phyloP scores from a whole-genome alignment of 2,888 invertebrate species.

The Abscondita cerata region DNA sequence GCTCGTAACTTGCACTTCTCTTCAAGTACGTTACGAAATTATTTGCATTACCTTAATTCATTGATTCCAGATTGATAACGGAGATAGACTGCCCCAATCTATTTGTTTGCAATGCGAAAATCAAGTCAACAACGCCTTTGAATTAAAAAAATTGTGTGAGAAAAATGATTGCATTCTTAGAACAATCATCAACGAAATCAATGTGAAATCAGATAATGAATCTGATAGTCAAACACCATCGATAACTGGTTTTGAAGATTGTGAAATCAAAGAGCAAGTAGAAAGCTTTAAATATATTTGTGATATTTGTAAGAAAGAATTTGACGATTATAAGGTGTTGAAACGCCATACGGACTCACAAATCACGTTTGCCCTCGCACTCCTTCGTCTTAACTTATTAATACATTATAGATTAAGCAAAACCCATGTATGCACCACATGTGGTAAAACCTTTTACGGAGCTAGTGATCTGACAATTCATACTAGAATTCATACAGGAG shows the following conservation, averaged over 20 bases:
- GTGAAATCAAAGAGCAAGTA: not conserved
- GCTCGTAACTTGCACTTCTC: conserved; percentile 28
- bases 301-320: conserved; percentile 42
- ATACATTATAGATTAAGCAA: conserved; percentile 34
- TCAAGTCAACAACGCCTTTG: conserved; percentile 39
- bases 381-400: not conserved
- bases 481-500: conserved; percentile 48
- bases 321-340: conserved; percentile 37
- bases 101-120: conserved; percentile 46
- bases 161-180: conserved; percentile 38
- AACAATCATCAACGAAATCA: not conserved
- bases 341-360: conserved; percentile 45
- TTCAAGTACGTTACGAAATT: conserved; percentile 34
- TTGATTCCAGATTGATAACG: conserved; percentile 44
- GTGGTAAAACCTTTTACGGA: conserved; percentile 48
- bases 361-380: conserved; percentile 37
- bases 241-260: too few species aligned
- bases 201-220: not conserved
- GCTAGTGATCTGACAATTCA: conserved; percentile 47
- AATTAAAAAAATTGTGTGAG: conserved; percentile 47
- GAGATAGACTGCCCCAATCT: conserved; percentile 47
- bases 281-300: conserved; percentile 37
- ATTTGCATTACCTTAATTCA: not conserved
- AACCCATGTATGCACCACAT: conserved; percentile 45
- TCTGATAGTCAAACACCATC: too few species aligned